Conservation (phyloP, 2,113 vertebrate species). For the Leuciscus idus region DNA sequence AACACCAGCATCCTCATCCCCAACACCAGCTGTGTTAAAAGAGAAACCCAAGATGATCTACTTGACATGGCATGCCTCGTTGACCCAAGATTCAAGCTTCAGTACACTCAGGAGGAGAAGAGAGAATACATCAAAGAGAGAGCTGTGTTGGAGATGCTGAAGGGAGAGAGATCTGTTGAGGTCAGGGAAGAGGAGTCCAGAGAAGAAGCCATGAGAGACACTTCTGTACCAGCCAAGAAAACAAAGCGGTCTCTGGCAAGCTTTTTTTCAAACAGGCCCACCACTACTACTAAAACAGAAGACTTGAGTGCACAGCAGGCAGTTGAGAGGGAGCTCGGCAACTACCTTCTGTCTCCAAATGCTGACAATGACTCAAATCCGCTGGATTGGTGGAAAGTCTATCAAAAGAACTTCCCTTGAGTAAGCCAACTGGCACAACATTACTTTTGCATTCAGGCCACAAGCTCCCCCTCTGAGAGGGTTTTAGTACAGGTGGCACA, state of each 20-base stretch:
- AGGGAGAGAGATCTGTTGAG: neutral
- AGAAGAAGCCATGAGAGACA: neutral
- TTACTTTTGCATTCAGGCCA: conserved; percentile 32
- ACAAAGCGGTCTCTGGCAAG: conserved; percentile 8
- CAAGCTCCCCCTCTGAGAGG: neutral
- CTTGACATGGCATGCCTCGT: conserved; percentile 22
- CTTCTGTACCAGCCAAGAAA: conserved; percentile 8
- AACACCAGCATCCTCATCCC: no score
- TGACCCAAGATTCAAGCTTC: neutral
- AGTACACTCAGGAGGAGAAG: no score
- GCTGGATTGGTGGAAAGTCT: conserved; percentile 43
- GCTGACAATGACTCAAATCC: conserved; percentile 32
- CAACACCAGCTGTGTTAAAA: neutral
- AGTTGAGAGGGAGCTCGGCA: conserved; percentile 2
- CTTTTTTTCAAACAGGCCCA: conserved; percentile 17
- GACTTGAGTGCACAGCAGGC: neutral
- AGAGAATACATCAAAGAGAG: neutral
- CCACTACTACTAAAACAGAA: neutral
- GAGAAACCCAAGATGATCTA: conserved; percentile 17
- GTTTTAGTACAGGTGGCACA: conserved; percentile 7
- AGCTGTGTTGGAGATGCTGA: neutral
- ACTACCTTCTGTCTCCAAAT: conserved; percentile 16
- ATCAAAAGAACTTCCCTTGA: conserved; percentile 13
- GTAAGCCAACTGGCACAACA: conserved; percentile 23
- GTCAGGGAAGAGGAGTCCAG: neutral